Conservation (phyloP, 2,797 vertebrate genomes). For the Cheirogaleus major region DNA sequence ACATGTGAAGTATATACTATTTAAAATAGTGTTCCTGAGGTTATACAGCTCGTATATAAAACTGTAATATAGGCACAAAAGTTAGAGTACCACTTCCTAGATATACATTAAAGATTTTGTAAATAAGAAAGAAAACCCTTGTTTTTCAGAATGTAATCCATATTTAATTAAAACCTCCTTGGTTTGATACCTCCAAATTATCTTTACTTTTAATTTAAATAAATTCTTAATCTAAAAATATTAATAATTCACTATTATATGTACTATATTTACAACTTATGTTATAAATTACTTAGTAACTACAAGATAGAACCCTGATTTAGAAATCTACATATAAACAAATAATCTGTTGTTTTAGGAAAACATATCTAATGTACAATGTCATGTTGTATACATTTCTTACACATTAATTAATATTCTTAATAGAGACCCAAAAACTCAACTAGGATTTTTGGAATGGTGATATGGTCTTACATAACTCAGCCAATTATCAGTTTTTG, state of each 20-base stretch:
- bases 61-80: neutral
- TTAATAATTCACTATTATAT: neutral
- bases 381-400: neutral
- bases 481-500: neutral
- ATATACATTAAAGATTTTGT: neutral
- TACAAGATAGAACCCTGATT: neutral
- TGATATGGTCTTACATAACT: neutral
- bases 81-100: neutral
- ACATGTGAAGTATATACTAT: neutral
- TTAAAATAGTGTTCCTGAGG: neutral
- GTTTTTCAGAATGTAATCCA: neutral
- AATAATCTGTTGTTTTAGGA: neutral
- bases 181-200: neutral
- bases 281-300: neutral
- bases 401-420: neutral
- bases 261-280: neutral
- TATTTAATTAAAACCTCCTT: constrained; percentile 14
- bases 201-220: neutral
- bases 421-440: neutral
- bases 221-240: neutral
- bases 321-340: neutral
- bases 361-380: neutral
- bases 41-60: neutral
- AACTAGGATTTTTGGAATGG: neutral
- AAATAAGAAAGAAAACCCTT: neutral